Conservation (phyloP, 2,797 vertebrate genomes). For the Moxostoma hubbsi region DNA sequence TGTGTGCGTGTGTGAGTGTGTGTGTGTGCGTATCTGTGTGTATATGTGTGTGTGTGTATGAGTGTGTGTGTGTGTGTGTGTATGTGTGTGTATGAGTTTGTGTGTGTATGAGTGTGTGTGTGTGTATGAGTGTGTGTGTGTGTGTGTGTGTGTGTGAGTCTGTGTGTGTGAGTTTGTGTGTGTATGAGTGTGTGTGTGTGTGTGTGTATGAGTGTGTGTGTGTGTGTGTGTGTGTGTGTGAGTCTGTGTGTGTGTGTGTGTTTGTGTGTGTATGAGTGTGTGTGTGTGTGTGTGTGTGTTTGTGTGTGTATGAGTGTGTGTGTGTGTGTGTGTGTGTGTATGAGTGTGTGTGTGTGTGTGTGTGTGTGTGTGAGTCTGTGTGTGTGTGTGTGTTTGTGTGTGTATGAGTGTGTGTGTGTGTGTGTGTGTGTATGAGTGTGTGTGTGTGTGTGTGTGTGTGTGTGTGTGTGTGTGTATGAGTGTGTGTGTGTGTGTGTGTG, state of each 20-base stretch:
- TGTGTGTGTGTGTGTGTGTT: background rate
- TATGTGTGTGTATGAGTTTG: background rate
- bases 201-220: background rate
- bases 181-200: no score
- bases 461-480: no score
- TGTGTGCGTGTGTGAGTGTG: background rate
- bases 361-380: background rate
- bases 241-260: no score
- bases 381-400: no score
- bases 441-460: no score
- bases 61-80: no score
- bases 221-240: slow-evolving; percentile 1
- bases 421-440: background rate
- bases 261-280: no score
- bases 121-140: background rate
- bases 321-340: background rate
- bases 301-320: slow-evolving; percentile 11
- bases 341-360: slow-evolving; percentile 4
- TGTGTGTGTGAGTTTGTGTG: no score
- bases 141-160: background rate
- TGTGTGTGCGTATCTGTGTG: no score
- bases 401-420: no score
- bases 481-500: no score
- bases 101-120: background rate
- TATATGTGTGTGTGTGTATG: no score